phyloP scores from a whole-genome alignment of 2,888 invertebrate genomes.

The Octonoba sinensis region DNA sequence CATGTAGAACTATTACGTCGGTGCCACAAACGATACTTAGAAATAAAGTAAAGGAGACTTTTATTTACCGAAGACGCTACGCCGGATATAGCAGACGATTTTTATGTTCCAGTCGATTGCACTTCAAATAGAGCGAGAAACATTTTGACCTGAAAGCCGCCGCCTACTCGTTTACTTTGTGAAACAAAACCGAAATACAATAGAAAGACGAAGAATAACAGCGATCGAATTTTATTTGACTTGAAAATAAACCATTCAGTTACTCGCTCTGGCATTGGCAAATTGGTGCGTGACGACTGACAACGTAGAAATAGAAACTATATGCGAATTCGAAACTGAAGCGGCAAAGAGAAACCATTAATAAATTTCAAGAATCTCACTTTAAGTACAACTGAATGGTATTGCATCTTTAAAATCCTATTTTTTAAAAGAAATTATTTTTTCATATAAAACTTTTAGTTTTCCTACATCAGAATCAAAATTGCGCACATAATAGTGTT shows the following conservation, averaged over 20 bases:
- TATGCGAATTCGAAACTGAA: constrained; percentile 3
- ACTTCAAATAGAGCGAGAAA: constrained; percentile 21
- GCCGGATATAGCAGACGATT: neutral
- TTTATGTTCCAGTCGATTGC: constrained; percentile 4
- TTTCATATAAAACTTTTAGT: too few relatives aligned
- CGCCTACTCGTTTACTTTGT: constrained; percentile 6
- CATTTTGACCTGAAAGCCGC: constrained; percentile 8
- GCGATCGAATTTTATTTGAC: neutral
- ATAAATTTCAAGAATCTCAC: too few relatives aligned
- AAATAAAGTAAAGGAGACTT: neutral
- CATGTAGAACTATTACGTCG: too few relatives aligned
- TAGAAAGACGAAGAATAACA: neutral
- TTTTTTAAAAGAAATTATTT: too few relatives aligned
- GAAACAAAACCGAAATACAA: neutral
- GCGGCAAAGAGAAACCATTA: neutral
- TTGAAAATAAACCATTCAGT: constrained; percentile 9
- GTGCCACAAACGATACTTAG: too few relatives aligned
- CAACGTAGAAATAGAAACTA: too few relatives aligned
- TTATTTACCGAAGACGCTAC: neutral
- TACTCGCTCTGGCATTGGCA: neutral
- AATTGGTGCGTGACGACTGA: constrained; percentile 20
- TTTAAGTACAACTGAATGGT: too few relatives aligned
- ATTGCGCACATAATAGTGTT: too few relatives aligned
- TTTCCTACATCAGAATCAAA: too few relatives aligned
- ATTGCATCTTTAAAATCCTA: too few relatives aligned